Evolutionary conservation across 2,797 vertebrate species (phyloP).

Genomic region (Tangara arthus): DNA sequence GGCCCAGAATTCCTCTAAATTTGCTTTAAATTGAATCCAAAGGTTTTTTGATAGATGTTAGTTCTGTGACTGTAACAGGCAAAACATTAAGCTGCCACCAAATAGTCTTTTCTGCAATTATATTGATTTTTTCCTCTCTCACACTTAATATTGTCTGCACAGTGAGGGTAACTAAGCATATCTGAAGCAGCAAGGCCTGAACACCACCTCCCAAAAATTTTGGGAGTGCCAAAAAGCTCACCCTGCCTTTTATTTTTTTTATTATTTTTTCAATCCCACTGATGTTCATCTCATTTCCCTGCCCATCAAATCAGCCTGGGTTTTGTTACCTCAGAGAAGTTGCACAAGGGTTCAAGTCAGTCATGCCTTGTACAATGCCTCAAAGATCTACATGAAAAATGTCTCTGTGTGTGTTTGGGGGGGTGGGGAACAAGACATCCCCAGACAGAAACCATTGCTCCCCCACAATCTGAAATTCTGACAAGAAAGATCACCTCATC

Average conservation of each 20-base stretch:
- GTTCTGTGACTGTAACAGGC: neutral
- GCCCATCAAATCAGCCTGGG: neutral
- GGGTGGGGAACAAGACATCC: neutral
- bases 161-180: neutral
- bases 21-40: neutral
- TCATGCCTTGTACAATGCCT: neutral
- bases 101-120: neutral
- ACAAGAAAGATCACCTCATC: neutral
- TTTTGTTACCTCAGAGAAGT: neutral
- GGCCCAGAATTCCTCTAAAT: neutral
- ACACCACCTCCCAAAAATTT: accelerated
- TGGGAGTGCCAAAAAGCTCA: neutral
- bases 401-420: accelerated
- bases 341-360: neutral
- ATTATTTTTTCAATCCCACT: neutral
- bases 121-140: neutral
- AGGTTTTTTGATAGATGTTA: accelerated
- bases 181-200: neutral
- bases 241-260: accelerated
- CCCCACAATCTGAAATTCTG: neutral
- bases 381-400: neutral
- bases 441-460: neutral
- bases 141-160: neutral
- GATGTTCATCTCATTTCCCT: neutral
- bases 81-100: accelerated